Percentiles rank a stretch among this genome's conserved stretches.
Conservation (phyloP, 1,140 invertebrate genomes). For the Brachionus sp. region DNA sequence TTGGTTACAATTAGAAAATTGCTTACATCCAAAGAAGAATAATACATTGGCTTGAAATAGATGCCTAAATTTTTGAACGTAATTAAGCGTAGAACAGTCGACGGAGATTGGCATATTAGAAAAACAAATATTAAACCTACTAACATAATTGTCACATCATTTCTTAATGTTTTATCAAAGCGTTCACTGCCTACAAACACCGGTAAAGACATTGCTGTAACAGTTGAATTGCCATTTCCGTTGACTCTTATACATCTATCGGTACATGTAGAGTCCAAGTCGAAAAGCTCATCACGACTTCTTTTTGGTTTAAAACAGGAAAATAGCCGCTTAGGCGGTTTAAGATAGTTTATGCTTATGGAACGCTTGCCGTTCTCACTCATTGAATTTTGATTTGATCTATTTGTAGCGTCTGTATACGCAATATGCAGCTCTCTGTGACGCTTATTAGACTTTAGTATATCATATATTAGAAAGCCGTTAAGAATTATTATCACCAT, state of each 20-base stretch:
- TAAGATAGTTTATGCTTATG: constrained; percentile 9
- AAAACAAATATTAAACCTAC: constrained; percentile 37
- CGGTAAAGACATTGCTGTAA: not conserved
- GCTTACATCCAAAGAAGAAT: constrained; percentile 35
- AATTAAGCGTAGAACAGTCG: constrained; percentile 20
- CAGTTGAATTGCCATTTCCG: not conserved
- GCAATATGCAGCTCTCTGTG: constrained; percentile 25
- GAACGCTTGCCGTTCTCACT: not conserved
- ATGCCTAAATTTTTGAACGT: constrained; percentile 33
- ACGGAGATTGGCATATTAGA: constrained; percentile 36
- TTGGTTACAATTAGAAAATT: constrained; percentile 45
- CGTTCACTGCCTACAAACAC: not conserved
- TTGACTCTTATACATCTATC: constrained; percentile 17
- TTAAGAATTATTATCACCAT: constrained; percentile 18
- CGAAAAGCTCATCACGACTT: not conserved
- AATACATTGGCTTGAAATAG: constrained; percentile 37
- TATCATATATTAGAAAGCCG: constrained; percentile 18
- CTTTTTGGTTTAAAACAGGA: not conserved
- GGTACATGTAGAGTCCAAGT: not conserved
- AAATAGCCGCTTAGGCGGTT: not conserved
- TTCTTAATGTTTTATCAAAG: constrained; percentile 4
- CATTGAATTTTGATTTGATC: constrained; percentile 12
- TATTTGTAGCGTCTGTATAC: not conserved
- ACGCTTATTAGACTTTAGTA: constrained; percentile 36
- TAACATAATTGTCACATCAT: constrained; percentile 45